Base-by-base conservation (phyloP, 2,113 vertebrate genomes). In the Perccottus glenii region DNA sequence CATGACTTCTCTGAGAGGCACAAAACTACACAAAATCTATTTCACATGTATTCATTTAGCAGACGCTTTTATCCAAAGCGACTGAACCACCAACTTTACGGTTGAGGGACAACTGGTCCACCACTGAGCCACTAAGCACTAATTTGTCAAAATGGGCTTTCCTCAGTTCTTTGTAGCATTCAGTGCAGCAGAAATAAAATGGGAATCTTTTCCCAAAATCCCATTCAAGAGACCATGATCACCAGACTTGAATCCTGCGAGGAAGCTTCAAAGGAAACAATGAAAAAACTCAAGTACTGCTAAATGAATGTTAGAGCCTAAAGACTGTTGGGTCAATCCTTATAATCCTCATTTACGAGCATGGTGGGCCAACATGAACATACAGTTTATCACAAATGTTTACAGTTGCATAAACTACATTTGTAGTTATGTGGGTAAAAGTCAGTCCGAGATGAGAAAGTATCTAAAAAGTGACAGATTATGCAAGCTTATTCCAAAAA, bases 401-500 rank as follows among this genome's bases (percentile, higher is more conserved):
- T 47, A 47, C 44, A 3, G 16, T n/a, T 46, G 44, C 6, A 62
- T 62, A 9, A 7, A 49, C 1, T 62, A 62, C 60, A 62, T 62
- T 8, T 49, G 47, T 3, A 62, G 36, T 33, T 62, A 43, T 16
- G 33, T 49, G 6, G 46, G 43, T 15, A 15, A 27, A 11, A 49
- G 48, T 40, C 61, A 65, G 46, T 49, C 53, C 4, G 33, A 50
- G 15, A 33, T 5, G 7, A 27, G 19, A 69, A 1, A 11, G 19
- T 19, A 6, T 11, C 45, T 47, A 69, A 61, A 19, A 85, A 82
- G 80, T 77, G 61, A 7, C 43, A 67, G 27, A 32, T 83, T 14
- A 76, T 86, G 68, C 64, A 83, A 14, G 84, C 78, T 0, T 82
- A 83, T 45, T 67, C 75, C 27, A 83, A 83, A 45, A 76, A 70